Evolutionary conservation across 2,888 invertebrate genomes (phyloP).

Genomic region (Ormyrus thymus): DNA sequence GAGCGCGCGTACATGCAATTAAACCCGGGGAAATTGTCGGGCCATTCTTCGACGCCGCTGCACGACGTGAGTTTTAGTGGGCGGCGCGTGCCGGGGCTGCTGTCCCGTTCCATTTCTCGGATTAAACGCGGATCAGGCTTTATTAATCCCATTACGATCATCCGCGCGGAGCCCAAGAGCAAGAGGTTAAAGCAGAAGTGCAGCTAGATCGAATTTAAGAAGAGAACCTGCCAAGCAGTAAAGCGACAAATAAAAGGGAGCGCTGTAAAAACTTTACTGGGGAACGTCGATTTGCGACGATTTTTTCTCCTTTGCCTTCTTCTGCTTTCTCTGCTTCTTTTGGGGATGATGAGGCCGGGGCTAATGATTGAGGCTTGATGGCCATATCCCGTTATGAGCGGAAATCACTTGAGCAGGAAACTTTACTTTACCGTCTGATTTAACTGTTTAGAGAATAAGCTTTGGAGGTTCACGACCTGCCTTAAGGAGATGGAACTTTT

Average conservation of each 20-base stretch:
- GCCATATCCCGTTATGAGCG: no score
- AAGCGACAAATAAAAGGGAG: slow-evolving; percentile 23
- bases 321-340: no score
- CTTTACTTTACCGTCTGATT: neutral
- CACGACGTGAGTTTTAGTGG: slow-evolving; percentile 53
- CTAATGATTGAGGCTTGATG: slow-evolving; percentile 10
- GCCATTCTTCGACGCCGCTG: slow-evolving; percentile 42
- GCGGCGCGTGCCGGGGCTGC: slow-evolving; percentile 58
- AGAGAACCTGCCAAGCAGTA: neutral
- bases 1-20: slow-evolving; percentile 53
- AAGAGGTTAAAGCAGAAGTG: slow-evolving; percentile 1
- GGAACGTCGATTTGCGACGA: neutral
- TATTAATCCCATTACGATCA: slow-evolving; percentile 66
- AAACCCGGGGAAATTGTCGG: slow-evolving; percentile 54
- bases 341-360: neutral
- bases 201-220: slow-evolving; percentile 19
- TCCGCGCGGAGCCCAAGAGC: slow-evolving; percentile 27
- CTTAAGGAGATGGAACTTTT: no score
- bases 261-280: slow-evolving; percentile 40
- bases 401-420: neutral
- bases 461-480: no score
- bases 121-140: slow-evolving; percentile 63
- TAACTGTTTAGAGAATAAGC: no score
- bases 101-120: slow-evolving; percentile 51
- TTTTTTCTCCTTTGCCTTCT: neutral